Conservation (phyloP, 2,113 vertebrate genomes). For the Microtus montanus region DNA sequence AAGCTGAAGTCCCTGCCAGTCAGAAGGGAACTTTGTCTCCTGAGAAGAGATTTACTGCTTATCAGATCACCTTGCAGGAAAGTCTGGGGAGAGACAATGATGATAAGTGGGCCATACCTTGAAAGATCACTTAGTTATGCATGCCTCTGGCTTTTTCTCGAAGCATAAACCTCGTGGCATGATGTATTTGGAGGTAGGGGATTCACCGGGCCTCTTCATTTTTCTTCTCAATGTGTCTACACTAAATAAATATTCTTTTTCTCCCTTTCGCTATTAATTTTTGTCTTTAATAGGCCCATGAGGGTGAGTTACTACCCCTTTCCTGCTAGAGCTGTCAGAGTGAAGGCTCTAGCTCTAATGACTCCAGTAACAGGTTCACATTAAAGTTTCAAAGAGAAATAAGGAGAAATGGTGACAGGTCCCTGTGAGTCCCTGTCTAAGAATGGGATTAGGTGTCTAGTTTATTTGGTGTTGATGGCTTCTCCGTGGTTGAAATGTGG, state of each 20-base stretch:
- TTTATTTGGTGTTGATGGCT: not conserved
- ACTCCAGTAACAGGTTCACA: not conserved
- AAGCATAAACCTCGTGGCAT: not conserved
- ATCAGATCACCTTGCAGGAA: not conserved
- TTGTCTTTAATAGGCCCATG: not conserved
- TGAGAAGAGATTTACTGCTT: not conserved
- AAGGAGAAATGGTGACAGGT: not conserved
- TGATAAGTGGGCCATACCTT: not conserved
- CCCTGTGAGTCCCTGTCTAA: not conserved
- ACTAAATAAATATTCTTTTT: not conserved
- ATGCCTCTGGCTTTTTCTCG: not conserved
- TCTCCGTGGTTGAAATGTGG: not conserved
- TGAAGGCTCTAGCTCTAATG: not conserved
- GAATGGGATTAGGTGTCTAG: not conserved
- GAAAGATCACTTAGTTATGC: not conserved
- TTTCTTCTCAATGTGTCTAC: not conserved
- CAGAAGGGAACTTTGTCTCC: not conserved
- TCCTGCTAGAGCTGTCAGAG: not conserved
- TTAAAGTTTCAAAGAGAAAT: not conserved
- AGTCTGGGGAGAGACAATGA: not conserved
- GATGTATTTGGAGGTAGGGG: not conserved
- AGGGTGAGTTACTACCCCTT: not conserved
- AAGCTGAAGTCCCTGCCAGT: not conserved
- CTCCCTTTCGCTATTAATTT: not conserved
- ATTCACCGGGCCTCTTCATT: not conserved